A percentile compares a stretch with the other conserved stretches of the same genome.
Evolutionary conservation across 2,113 vertebrate species (phyloP).

Genomic region (Argyrosomus japonicus): DNA sequence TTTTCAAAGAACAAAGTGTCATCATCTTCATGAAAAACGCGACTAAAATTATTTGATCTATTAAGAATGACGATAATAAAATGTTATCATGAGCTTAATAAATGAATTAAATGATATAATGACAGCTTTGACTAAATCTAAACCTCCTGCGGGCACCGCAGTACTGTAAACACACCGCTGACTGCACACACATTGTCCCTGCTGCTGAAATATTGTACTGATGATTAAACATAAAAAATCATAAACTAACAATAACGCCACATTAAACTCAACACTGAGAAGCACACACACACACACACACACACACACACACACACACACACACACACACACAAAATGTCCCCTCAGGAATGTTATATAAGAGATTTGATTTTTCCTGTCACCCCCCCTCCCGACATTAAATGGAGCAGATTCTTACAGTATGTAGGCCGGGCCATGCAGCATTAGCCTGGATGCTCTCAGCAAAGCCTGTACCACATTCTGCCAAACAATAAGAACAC

Average conservation of each 20-base stretch:
- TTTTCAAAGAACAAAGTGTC: background rate
- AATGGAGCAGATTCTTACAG: constrained; percentile 28
- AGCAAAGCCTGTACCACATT: constrained; percentile 14
- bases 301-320: too few relatives aligned
- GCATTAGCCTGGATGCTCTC: constrained; percentile 20
- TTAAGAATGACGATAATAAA: background rate
- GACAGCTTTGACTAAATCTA: background rate
- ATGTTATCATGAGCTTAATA: background rate
- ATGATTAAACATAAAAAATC: background rate
- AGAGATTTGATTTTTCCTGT: background rate
- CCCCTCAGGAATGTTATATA: constrained; percentile 24
- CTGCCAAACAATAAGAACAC: background rate
- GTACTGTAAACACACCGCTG: constrained; percentile 23
- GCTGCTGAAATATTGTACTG: background rate
- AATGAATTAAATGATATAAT: background rate
- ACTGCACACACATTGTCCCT: constrained; percentile 15
- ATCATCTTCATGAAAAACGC: background rate
- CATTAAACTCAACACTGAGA: background rate
- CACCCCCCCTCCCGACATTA: constrained; percentile 4
- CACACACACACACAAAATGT: background rate
- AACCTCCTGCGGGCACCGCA: background rate
- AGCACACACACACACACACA: background rate
- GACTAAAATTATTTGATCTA: background rate
- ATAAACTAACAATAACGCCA: background rate
- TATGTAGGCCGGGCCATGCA: constrained; percentile 47